Conservation (phyloP, 2,888 invertebrate species). For the Pristionchus exspectatus region DNA sequence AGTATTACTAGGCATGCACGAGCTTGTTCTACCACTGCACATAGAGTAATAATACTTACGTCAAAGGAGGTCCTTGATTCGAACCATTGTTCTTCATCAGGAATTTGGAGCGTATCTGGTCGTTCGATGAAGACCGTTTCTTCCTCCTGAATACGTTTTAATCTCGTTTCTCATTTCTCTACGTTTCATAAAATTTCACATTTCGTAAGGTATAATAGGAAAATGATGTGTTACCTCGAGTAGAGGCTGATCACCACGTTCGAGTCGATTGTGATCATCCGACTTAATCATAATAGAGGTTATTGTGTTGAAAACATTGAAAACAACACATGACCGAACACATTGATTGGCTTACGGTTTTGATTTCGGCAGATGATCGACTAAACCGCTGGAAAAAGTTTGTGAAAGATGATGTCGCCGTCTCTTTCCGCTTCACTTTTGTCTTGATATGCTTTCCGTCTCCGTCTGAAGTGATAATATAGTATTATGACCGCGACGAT, state of each 20-base stretch:
- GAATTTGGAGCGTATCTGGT: constrained; percentile 45
- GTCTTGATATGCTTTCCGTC: constrained; percentile 20
- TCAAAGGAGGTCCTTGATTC: constrained; percentile 50
- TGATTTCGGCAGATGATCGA: constrained; percentile 29
- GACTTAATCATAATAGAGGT: background rate
- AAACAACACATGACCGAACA: background rate
- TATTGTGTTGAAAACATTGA: background rate
- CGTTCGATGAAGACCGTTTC: constrained; percentile 37
- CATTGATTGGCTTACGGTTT: background rate
- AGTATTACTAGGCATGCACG: background rate
- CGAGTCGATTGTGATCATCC: constrained; percentile 7
- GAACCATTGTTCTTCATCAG: constrained; percentile 52
- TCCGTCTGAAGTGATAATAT: background rate
- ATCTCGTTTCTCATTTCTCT: background rate
- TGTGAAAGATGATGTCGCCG: constrained; percentile 47
- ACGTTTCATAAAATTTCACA: background rate
- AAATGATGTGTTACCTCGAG: background rate
- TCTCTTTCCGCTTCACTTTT: constrained; percentile 52
- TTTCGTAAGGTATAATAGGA: background rate
- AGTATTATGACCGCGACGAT: background rate
- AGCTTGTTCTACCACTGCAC: background rate
- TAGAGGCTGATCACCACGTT: constrained; percentile 26
- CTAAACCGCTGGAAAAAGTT: constrained; percentile 45
- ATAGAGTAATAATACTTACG: background rate
- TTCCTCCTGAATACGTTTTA: constrained; percentile 33